These are phyloP conservation scores for Natator depressus DNA, from an alignment of 2,113 vertebrate species.

Conservation along the genomic window DNA sequence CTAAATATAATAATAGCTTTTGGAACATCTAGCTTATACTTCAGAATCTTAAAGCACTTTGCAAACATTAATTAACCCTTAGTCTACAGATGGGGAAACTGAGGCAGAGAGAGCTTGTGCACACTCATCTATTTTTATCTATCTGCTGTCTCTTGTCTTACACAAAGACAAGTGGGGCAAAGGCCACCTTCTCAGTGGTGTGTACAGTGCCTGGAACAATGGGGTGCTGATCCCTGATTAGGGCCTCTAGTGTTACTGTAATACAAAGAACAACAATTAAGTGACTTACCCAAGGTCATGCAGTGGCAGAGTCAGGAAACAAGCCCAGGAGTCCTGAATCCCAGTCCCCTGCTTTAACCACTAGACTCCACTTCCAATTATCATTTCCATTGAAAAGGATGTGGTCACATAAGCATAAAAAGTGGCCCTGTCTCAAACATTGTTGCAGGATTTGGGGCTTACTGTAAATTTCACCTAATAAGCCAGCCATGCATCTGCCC, in stretches of 20 bases:
- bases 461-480: neutral
- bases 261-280: neutral
- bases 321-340: neutral
- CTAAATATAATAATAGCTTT: neutral
- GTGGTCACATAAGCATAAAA: neutral
- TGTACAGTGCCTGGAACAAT: neutral
- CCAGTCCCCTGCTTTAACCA: neutral
- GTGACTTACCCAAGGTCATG: neutral
- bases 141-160: neutral
- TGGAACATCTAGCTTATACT: neutral
- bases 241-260: neutral
- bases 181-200: neutral
- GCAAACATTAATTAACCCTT: neutral
- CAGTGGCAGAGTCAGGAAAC: neutral
- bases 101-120: neutral
- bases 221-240: neutral
- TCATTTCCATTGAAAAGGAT: neutral
- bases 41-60: neutral
- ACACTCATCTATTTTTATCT: too few relatives aligned
- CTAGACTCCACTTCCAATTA: neutral
- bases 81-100: neutral
- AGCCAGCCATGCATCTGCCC: neutral
- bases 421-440: neutral
- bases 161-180: neutral
- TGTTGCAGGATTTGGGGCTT: neutral